Percentiles rank a stretch among this genome's conserved stretches.
phyloP scores from a whole-genome alignment of 2,888 invertebrate genomes.

The Brachypterus glaber region DNA sequence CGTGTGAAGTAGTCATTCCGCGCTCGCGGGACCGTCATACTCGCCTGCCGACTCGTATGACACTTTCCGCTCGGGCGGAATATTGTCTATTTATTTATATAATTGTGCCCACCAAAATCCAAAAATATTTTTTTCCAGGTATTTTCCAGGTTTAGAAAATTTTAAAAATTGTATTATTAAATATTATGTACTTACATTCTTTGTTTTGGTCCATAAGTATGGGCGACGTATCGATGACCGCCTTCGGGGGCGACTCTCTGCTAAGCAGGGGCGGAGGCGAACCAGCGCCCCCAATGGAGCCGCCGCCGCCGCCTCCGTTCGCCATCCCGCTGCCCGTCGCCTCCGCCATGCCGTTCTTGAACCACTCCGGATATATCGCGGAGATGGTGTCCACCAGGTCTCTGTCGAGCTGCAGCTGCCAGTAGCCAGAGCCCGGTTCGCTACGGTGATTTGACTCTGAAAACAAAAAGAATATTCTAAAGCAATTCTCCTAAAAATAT shows the following conservation, averaged over 20 bases:
- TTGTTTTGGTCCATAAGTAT: conserved; percentile 95
- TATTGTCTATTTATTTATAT: too few species aligned
- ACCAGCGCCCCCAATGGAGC: conserved; percentile 16
- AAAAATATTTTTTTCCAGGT: too few species aligned
- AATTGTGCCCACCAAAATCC: too few species aligned
- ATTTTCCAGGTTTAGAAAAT: too few species aligned
- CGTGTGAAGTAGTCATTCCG: too few species aligned
- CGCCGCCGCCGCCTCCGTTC: conserved; percentile 19
- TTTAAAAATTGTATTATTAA: too few species aligned
- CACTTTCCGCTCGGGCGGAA: too few species aligned
- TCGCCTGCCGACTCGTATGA: too few species aligned
- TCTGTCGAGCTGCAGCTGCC: conserved; percentile 87
- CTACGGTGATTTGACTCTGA: conserved; percentile 56
- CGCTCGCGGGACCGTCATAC: too few species aligned
- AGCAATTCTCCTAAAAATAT: too few species aligned
- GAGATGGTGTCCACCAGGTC: conserved; percentile 87
- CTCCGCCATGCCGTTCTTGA: conserved; percentile 49
- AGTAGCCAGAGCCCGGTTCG: conserved; percentile 67
- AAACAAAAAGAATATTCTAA: too few species aligned
- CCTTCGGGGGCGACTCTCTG: conserved; percentile 74
- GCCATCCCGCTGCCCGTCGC: conserved; percentile 11
- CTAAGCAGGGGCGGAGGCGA: conserved; percentile 26
- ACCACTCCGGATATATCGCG: conserved; percentile 91
- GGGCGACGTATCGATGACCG: conserved; percentile 89
- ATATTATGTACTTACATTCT: conserved; percentile 79